Evolutionary conservation across 2,888 invertebrate species (phyloP), one percentile per base, ranked within the genome.

Genomic region (Hemistola chrysoprasaria): DNA sequence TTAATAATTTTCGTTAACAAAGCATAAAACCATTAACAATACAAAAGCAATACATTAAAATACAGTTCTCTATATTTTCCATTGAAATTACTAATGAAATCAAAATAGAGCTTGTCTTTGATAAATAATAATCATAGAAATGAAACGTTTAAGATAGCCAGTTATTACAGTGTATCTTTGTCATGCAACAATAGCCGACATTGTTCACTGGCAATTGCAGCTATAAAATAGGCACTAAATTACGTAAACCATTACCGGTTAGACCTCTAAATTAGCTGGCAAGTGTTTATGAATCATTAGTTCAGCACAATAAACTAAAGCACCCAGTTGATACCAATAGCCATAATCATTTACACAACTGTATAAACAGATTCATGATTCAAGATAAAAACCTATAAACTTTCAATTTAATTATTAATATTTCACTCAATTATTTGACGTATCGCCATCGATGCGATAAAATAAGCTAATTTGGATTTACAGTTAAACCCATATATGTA

Each of bases 231-330:
- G 79, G 64, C 58, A 74, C 65, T 82, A 78, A 81, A 78, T 84
- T 84, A 82, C 82, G 80, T 80, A 83, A 84, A 81, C 72, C 66
- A 68, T 76, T 76, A 72, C 69, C 56, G 71, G 70, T 66, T 64
- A 26, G 38, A 56, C 65, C 71, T 74, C 65, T 80, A 80, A 80
- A 81, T 83, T 81, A 74, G 70, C 68, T 64, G 65, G 67, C 69
- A 71, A 73, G 72, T 76, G 72, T 75, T 80, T 81, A 81, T 81
- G 77, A 80, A 73, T 80, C 81, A 84, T 80, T 83, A 73, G 67
- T 66, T 58, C 61, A 68, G 69, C 68, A 67, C 63, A 60, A 62
- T 59, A 65, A 63, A 62, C 54, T 58, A 58, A 58, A 42, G 44
- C 45, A 59, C 55, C 56, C 40, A 55, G 53, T 53, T 45, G 41